Base-by-base conservation (phyloP, 2,113 vertebrate genomes). In the Chloroceryle aenea region DNA sequence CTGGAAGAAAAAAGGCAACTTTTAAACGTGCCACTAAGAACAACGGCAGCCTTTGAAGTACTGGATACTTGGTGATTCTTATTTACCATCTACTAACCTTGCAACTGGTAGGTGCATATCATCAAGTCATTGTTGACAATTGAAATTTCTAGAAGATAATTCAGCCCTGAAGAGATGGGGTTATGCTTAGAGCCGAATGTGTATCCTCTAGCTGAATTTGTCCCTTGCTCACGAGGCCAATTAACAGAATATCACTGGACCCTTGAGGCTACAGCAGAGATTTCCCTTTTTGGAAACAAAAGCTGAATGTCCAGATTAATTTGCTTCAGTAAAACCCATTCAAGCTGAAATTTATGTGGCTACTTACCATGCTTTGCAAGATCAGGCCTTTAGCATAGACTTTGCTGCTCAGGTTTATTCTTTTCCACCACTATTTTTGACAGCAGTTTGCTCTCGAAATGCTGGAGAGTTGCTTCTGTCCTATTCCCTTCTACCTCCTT, bases 211-310 rank as follows among this genome's bases (percentile, higher is more conserved):
- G 55, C 40, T 64, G 68, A 68, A 66, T 45, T 56, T 52, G 14
- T 14, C 40, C n/a, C 11, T 0, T 10, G 38, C 32, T 34, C 48
- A 25, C 0, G 0, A 47, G 40, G 76, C 27, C 8, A 36, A 9
- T 62, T 30, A 66, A 26, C 4, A 48, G 43, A 36, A 26, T 29
- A 43, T 40, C 72, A 30, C 34, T 36, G 56, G 11, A 25, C 12
- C 50, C 61, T 61, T 20, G 56, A 59, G 59, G 50, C 53, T 66
- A 16, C n/a, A 50, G 67, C 7, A 40, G 55, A 63, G 27, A 27
- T 52, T 53, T 43, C 48, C 36, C 26, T 40, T 88, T 88, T 69
- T 30, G 42, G 50, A 76, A 83, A 52, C 42, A 38, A 52, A 85
- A 29, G 27, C 43, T 63, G 36, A 75, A 18, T 19, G 14, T 85